Base-by-base conservation (phyloP, 2,888 invertebrate species). In the Leucoptera coffeella region DNA sequence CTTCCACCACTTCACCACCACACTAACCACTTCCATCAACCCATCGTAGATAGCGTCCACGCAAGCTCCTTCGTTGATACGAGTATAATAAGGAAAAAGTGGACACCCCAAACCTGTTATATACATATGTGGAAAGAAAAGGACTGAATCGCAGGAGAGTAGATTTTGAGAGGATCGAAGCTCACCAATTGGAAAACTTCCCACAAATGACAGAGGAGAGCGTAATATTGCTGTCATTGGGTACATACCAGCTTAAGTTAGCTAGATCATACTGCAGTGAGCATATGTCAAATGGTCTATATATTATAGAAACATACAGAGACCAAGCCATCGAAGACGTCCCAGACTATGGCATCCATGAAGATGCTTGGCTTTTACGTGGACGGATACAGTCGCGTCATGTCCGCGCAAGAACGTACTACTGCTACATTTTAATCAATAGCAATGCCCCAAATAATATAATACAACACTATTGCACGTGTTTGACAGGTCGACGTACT, bases 401-500 rank as follows among this genome's bases (percentile, higher is more conserved):
- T 15, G 22, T 30, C 15, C 27, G 15, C 19, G 14, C 30, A 25
- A 30, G 23, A 30, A 30, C 26, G 21, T 30, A 30, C 23, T 30
- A 25, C 23, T 15, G 21, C 12, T 30, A 30, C 25, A 28, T 30
- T 15, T 14, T 20, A 25, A 22, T 24, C 5, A 9, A 24, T 15
- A 24, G n/a, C n/a, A n/a, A 8, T n/a, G 8, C 14, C 10, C n/a
- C n/a, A n/a, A n/a, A n/a, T n/a, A n/a, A n/a, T n/a, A n/a, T n/a
- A n/a, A n/a, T n/a, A n/a, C n/a, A n/a, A n/a, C n/a, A n/a, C n/a
- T n/a, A n/a, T n/a, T n/a, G n/a, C n/a, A n/a, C n/a, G n/a, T n/a
- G n/a, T n/a, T n/a, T n/a, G n/a, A n/a, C 28, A 22, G 30, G 28
- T 15, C 24, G 25, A 14, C 22, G 30, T 14, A 30, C 30, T 17